phyloP scores from a whole-genome alignment of 2,797 vertebrate genomes.

The Morelia viridis region DNA sequence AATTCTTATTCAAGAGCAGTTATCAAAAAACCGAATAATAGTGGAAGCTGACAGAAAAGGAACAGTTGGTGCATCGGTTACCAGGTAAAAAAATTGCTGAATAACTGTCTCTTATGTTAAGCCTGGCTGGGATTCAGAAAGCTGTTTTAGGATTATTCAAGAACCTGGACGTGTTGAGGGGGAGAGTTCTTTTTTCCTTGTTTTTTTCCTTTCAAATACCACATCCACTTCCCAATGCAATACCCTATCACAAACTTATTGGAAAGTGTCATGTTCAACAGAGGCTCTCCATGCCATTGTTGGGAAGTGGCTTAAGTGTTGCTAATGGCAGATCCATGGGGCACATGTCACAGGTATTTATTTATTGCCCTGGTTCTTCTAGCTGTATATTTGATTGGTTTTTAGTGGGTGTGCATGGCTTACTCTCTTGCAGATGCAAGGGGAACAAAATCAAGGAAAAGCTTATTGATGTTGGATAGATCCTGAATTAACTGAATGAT shows the following conservation, averaged over 20 bases:
- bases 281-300: background rate
- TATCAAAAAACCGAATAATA: constrained; percentile 98
- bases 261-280: background rate
- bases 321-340: too few relatives aligned
- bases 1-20: constrained; percentile 97
- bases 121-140: background rate
- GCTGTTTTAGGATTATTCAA: background rate
- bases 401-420: too few relatives aligned
- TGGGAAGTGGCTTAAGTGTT: too few relatives aligned
- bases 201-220: background rate
- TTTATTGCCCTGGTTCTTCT: too few relatives aligned
- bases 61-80: constrained; percentile 94
- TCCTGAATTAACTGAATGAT: too few relatives aligned
- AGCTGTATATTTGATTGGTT: too few relatives aligned
- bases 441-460: too few relatives aligned
- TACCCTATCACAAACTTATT: background rate
- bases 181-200: background rate
- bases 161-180: background rate
- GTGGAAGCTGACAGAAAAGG: constrained; percentile 98
- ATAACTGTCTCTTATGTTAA: background rate
- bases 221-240: background rate
- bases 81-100: constrained; percentile 79
- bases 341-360: too few relatives aligned
- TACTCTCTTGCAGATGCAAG: too few relatives aligned
- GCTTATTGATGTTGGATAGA: too few relatives aligned